Base-by-base conservation (phyloP, 2,797 vertebrate species). In the Sebastes hubbsi region DNA sequence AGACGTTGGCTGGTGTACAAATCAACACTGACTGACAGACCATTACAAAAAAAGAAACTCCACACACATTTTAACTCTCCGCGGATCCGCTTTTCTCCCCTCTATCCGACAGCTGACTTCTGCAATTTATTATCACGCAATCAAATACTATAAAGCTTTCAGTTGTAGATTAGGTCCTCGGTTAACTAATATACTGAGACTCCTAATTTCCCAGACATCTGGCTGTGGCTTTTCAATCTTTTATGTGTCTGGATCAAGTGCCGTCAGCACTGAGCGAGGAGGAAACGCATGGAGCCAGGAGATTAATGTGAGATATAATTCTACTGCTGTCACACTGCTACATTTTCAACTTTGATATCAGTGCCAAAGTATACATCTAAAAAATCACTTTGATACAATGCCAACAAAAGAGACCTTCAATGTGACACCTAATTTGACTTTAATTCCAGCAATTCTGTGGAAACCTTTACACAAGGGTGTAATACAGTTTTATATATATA, bases 11-110 rank as follows among this genome's bases (percentile, higher is more conserved):
- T 61, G 62, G 49, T 54, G 80, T 71, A 87, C 81, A 88, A 82
- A 89, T 88, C 84, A 82, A 76, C 9, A 75, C 67, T 61, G 85
- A 87, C 77, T 90, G 83, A 88, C 88, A 69, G 84, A n/a, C 63
- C 30, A 80, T 81, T 83, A 70, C 58, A 38, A 79, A 83, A 80
- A 71, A 56, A 49, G 62, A 80, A 82, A 84, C 77, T 78, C 30
- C 63, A 61, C 56, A 78, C 71, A 81, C 42, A 80, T 78, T 68
- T 77, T 16, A 78, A 71, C 55, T 79, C 67, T 75, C 75, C 0
- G 22, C 29, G 4, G 46, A 78, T 56, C n/a, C 60, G 62, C 8
- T 71, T 72, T 55, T 52, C 77, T 64, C 36, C 42, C 7, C 11
- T 59, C 76, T 56, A 55, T 64, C 52, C 22, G 6, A 61, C 63